Evolutionary conservation across 2,888 invertebrate species (phyloP), one percentile per base, ranked within the genome.

Genomic region (Sthenelais limicola): DNA sequence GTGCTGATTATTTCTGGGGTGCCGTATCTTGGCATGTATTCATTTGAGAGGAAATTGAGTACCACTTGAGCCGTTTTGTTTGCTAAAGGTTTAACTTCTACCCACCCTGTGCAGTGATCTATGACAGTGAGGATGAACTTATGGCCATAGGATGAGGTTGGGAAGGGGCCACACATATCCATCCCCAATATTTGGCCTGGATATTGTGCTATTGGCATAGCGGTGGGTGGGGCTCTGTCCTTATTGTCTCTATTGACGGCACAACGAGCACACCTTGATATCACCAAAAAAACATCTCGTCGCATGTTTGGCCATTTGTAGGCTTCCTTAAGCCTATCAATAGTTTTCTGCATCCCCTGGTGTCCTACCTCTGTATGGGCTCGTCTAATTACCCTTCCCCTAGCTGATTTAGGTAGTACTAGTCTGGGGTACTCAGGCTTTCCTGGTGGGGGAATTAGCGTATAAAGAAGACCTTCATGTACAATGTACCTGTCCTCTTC

Each of bases 21-120:
- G 9, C 38, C 52, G 28, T 70, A 26, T 24, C 70, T 51, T 12
- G 54, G 54, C 5, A 70, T n/a, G 21, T 38, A 70, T 26, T 70
- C 24, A 21, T 54, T 21, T 32, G 18, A 24, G 12, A 70, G 28
- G 35, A n/a, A 52, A 15, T 24, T 7, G 1, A 54, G 21, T 21
- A 70, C 38, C 21, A 21, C n/a, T 24, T 70, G 15, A 18, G 70
- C 26, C 4, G 7, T 26, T 26, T 70, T 70, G 24, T 38, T 33
- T 24, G 52, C 35, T 1, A 70, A 3, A 7, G 70, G 70, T 21
- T 54, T 52, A 1, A 54, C 70, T 35, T 70, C 70, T 26, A 38
- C 70, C 70, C 70, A 70, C 3, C 70, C 70, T 7, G 35, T 54
- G 21, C 52, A 70, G 38, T 70, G 70, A 28, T 70, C 70, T 3